A percentile compares a stretch with the other conserved stretches of the same genome.
These are phyloP conservation scores for Herpetotheres cachinnans DNA, from an alignment of 2,113 vertebrate genomes.

Conservation along the genomic window DNA sequence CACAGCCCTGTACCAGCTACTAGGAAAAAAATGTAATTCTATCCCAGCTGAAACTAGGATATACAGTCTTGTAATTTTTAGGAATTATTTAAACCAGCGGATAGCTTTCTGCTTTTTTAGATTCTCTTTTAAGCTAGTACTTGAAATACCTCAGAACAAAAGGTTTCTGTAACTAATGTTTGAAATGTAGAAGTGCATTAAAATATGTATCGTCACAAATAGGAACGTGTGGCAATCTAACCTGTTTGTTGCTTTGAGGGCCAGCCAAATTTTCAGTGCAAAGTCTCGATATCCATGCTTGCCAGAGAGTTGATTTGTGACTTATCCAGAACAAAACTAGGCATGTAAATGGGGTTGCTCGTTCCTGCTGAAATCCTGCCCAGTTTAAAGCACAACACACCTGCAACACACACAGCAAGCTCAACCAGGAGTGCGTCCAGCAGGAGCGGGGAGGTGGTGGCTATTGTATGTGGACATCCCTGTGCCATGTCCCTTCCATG, in stretches of 20 bases:
- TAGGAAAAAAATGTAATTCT: too few species aligned
- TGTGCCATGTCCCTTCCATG: not conserved
- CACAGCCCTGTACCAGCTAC: too few species aligned
- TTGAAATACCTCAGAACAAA: not conserved
- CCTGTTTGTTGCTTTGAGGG: not conserved
- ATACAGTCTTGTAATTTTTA: not conserved
- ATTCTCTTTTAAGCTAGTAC: not conserved
- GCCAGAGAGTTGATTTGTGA: not conserved
- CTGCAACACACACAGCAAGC: not conserved
- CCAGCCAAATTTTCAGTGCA: not conserved
- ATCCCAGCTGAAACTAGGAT: too few species aligned
- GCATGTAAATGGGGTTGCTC: not conserved
- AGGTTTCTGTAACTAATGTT: not conserved
- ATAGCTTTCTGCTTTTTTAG: not conserved
- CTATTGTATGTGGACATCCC: not conserved
- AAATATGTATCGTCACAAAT: not conserved
- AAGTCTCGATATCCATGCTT: rapidly evolving
- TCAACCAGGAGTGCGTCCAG: not conserved
- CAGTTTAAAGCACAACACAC: not conserved
- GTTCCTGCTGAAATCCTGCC: not conserved
- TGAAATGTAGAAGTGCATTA: not conserved
- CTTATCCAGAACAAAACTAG: not conserved
- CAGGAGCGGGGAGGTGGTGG: not conserved
- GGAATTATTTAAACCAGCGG: not conserved
- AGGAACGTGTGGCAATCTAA: not conserved